These are phyloP conservation scores for Habrosyne pyritoides DNA, from an alignment of 2,888 invertebrate species.

Conservation along the genomic window DNA sequence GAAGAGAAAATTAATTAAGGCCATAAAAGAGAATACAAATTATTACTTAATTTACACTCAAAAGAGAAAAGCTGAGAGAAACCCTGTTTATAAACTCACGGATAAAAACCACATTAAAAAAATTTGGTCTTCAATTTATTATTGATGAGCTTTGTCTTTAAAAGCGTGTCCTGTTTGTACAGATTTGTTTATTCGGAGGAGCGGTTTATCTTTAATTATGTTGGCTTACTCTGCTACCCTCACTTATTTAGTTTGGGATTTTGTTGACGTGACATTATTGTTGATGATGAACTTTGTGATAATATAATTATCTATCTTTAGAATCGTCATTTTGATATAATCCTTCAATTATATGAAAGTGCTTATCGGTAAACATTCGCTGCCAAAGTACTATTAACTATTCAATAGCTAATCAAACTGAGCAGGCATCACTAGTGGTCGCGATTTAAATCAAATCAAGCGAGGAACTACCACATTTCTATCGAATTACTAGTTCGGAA, in stretches of 20 bases:
- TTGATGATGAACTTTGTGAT: conserved; percentile 34
- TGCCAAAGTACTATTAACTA: background rate
- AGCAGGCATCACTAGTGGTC: background rate
- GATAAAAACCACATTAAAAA: conserved; percentile 3
- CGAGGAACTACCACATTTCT: background rate
- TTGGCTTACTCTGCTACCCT: conserved; percentile 37
- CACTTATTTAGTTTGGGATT: conserved; percentile 49
- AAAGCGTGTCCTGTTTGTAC: conserved; percentile 21
- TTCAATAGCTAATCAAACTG: conserved; percentile 7
- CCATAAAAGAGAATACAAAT: too few species aligned
- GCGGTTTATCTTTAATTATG: conserved; percentile 51
- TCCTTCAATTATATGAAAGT: background rate
- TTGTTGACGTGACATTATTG: conserved; percentile 41
- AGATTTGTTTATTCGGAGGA: conserved; percentile 34
- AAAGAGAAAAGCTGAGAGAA: too few species aligned
- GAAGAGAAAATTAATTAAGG: too few species aligned
- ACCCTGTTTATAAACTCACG: too few species aligned
- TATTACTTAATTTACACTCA: too few species aligned
- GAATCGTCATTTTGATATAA: background rate
- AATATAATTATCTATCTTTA: background rate
- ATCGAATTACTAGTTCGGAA: conserved; percentile 2
- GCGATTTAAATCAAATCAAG: background rate
- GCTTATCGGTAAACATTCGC: background rate
- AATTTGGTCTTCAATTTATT: background rate
- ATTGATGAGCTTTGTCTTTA: conserved; percentile 17